A percentile compares a stretch with the other conserved stretches of the same genome.
Evolutionary conservation across 2,113 vertebrate species (phyloP).

Genomic region (Recurvirostra avosetta): DNA sequence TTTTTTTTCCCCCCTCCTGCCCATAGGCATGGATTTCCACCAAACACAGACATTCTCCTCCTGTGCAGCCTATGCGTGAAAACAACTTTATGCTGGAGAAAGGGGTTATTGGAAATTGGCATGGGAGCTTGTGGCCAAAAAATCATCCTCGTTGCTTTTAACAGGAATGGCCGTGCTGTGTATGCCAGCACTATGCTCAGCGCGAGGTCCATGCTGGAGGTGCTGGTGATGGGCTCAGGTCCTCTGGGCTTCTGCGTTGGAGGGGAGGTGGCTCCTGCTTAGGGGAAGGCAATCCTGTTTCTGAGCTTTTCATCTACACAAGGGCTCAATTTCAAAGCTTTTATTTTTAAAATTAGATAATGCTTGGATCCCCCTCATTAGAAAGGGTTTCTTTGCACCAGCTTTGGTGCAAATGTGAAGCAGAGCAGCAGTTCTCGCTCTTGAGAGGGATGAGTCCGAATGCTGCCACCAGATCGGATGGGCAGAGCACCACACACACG

Average conservation of each 20-base stretch:
- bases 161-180: not conserved
- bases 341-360: not conserved
- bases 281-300: not conserved
- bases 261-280: not conserved
- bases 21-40: accelerated
- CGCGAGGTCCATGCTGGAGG: accelerated
- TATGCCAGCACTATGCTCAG: not conserved
- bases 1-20: not conserved
- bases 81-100: not conserved
- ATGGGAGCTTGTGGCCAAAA: not conserved
- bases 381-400: not conserved
- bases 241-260: not conserved
- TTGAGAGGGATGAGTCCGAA: not conserved
- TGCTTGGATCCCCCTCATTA: not conserved
- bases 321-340: not conserved
- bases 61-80: not conserved
- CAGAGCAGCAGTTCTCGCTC: not conserved
- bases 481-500: accelerated
- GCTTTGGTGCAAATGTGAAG: not conserved
- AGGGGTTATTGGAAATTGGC: not conserved
- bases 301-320: not conserved
- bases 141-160: not conserved
- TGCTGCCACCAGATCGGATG: accelerated
- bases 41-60: not conserved
- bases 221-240: not conserved